A percentile compares a stretch with the other conserved stretches of the same genome.
These are phyloP conservation scores for Euzophera pinguis DNA, from an alignment of 2,888 invertebrate genomes.

Conservation along the genomic window DNA sequence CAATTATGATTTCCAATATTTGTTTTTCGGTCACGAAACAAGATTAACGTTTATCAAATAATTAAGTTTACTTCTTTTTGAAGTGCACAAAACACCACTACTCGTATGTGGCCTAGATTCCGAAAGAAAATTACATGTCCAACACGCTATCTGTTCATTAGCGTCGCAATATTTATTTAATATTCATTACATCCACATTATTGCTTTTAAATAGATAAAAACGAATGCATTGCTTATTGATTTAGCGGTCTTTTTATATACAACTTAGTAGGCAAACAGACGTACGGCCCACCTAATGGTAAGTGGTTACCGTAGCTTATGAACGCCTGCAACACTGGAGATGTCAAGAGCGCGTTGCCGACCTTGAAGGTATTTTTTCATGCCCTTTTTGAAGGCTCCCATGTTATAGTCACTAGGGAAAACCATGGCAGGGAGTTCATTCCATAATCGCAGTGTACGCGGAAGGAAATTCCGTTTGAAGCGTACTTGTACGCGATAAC, in stretches of 20 bases:
- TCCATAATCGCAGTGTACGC: too few species aligned
- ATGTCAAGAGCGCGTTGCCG: too few species aligned
- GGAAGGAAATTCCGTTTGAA: too few species aligned
- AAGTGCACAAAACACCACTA: background rate
- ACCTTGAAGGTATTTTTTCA: too few species aligned
- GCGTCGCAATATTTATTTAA: background rate
- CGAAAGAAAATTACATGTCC: slow-evolving; percentile 8
- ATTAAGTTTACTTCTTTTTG: background rate
- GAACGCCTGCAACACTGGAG: too few species aligned
- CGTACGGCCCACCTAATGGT: too few species aligned
- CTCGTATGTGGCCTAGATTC: background rate
- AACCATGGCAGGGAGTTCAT: too few species aligned
- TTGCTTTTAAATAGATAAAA: background rate
- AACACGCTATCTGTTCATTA: slow-evolving; percentile 17
- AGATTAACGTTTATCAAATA: slow-evolving; percentile 1
- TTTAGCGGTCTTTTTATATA: background rate
- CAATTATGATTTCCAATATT: slow-evolving; percentile 3
- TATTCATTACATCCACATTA: background rate
- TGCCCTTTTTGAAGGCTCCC: too few species aligned
- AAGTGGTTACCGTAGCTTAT: too few species aligned
- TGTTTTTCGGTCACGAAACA: background rate
- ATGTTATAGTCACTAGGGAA: too few species aligned
- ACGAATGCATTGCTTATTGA: background rate
- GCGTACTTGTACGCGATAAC: too few species aligned
- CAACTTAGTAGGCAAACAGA: too few species aligned